Evolutionary conservation across 2,113 vertebrate genomes (phyloP).

Genomic region (Petromus typicus): DNA sequence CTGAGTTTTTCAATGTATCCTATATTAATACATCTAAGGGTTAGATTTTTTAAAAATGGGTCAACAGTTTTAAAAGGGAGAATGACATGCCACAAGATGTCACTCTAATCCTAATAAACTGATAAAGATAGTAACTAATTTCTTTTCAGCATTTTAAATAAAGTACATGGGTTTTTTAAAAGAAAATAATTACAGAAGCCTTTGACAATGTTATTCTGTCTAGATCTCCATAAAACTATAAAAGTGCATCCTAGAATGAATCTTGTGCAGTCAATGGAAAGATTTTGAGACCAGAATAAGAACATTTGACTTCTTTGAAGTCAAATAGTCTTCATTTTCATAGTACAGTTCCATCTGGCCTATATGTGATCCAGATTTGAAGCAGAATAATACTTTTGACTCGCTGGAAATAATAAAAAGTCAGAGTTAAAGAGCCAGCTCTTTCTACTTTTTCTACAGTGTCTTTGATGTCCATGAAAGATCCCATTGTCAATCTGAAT

Average conservation of each 20-base stretch:
- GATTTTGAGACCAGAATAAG: neutral
- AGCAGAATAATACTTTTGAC: slow-evolving; percentile 42
- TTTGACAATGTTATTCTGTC: neutral
- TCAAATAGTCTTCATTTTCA: slow-evolving; percentile 48
- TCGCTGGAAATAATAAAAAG: slow-evolving; percentile 54
- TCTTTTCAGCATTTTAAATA: slow-evolving; percentile 29
- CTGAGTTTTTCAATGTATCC: neutral
- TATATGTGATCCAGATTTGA: slow-evolving; percentile 48
- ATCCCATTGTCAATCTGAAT: neutral
- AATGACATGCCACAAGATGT: slow-evolving; percentile 86
- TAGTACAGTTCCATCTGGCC: neutral
- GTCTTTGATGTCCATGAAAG: slow-evolving; percentile 11
- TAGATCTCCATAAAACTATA: neutral
- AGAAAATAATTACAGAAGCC: neutral
- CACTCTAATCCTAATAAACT: slow-evolving; percentile 84
- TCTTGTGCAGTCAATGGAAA: neutral
- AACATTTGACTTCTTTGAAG: slow-evolving; percentile 9
- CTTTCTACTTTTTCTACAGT: neutral
- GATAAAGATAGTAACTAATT: slow-evolving; percentile 49
- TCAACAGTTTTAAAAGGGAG: slow-evolving; percentile 63
- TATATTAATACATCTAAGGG: neutral
- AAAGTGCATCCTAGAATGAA: neutral
- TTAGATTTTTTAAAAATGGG: neutral
- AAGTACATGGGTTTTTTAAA: neutral
- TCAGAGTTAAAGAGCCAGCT: slow-evolving; percentile 29